Evolutionary conservation across 2,113 vertebrate genomes (phyloP).

Genomic region (Verasper variegatus): DNA sequence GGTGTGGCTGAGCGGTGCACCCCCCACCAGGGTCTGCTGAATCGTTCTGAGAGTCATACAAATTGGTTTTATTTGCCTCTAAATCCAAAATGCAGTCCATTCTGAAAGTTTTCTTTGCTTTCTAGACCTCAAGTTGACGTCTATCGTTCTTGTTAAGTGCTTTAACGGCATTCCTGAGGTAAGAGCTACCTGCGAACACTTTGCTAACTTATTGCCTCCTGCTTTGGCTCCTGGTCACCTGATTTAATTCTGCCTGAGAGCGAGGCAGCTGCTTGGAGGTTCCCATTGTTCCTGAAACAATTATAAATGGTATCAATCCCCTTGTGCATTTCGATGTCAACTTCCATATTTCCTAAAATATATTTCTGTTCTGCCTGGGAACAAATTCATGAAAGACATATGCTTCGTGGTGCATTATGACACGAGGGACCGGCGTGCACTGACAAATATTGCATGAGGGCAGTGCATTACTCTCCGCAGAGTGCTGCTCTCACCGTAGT

Average conservation of each 20-base stretch:
- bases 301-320: background rate
- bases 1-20: background rate
- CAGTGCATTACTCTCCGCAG: constrained; percentile 44
- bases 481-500: constrained; percentile 17
- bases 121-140: no score
- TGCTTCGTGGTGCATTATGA: background rate
- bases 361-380: constrained; percentile 18
- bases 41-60: background rate
- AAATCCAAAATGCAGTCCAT: no score
- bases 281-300: background rate
- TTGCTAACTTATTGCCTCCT: background rate
- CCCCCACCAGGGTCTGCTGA: background rate
- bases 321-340: background rate
- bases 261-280: background rate
- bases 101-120: no score
- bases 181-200: no score
- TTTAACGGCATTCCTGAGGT: no score
- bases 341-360: background rate
- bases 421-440: constrained; percentile 3
- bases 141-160: no score
- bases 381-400: background rate
- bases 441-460: constrained; percentile 58
- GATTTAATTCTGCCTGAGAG: background rate
- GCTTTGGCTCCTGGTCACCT: background rate
- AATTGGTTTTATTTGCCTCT: background rate